These are phyloP conservation scores for Urechis unicinctus DNA, from an alignment of 2,888 invertebrate genomes.

Conservation along the genomic window DNA sequence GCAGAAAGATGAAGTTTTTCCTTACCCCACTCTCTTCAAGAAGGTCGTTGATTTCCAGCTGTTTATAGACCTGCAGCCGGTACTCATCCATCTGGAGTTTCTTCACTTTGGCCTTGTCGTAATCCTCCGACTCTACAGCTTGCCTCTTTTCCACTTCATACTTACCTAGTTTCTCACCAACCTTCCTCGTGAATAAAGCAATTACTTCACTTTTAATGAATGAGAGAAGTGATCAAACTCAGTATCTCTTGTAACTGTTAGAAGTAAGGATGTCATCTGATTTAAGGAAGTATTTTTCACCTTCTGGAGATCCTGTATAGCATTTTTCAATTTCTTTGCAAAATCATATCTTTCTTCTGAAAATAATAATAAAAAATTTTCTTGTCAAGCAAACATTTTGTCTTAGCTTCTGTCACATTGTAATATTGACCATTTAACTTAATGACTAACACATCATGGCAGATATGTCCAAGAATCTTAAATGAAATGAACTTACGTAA, in stretches of 20 bases:
- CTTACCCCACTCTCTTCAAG: slow-evolving; percentile 72
- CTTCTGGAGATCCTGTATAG: slow-evolving; percentile 73
- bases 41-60: slow-evolving; percentile 67
- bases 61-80: slow-evolving; percentile 63
- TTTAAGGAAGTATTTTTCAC: slow-evolving; percentile 24
- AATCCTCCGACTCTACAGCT: slow-evolving; percentile 84
- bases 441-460: not conserved
- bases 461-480: not conserved
- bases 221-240: not conserved
- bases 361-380: slow-evolving; percentile 4
- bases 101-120: slow-evolving; percentile 80
- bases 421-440: no score
- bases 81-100: slow-evolving; percentile 85
- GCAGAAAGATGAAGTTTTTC: no score
- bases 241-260: not conserved
- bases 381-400: not conserved
- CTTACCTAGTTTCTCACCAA: slow-evolving; percentile 83
- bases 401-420: not conserved
- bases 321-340: slow-evolving; percentile 81
- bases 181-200: slow-evolving; percentile 44
- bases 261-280: no score
- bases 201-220: not conserved
- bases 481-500: slow-evolving; percentile 56
- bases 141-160: slow-evolving; percentile 86
- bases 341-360: slow-evolving; percentile 87